phyloP scores from a whole-genome alignment of 2,888 invertebrate genomes.

The Chrysodeixis includens region DNA sequence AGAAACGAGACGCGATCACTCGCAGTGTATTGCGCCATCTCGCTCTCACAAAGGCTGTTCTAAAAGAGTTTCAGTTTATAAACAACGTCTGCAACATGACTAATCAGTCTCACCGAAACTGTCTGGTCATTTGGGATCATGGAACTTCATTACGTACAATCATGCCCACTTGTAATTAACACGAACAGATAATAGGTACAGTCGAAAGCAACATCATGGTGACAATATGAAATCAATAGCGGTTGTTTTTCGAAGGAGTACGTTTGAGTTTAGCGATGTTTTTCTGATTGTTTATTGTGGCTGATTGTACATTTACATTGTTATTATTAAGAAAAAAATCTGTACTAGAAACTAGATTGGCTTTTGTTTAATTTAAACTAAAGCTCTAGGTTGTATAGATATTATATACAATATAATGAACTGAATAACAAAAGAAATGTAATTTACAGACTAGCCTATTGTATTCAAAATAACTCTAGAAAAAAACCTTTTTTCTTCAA shows the following conservation, averaged over 20 bases:
- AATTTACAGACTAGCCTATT: too few relatives aligned
- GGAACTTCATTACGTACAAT: constrained; percentile 63
- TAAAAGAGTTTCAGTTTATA: constrained; percentile 50
- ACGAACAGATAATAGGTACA: constrained; percentile 29
- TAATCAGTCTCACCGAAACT: constrained; percentile 50
- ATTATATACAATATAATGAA: too few relatives aligned
- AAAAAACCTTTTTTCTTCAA: background rate
- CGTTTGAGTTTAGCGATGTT: background rate
- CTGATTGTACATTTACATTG: background rate
- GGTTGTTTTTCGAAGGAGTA: too few relatives aligned
- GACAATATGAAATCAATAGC: background rate
- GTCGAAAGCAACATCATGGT: background rate
- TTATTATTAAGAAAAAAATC: background rate
- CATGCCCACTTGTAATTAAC: constrained; percentile 55
- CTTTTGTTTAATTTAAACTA: background rate
- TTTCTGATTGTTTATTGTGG: background rate
- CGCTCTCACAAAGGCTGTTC: constrained; percentile 6
- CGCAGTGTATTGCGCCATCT: constrained; percentile 6
- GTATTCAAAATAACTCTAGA: too few relatives aligned
- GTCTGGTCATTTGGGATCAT: constrained; percentile 46
- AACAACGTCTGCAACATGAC: constrained; percentile 49
- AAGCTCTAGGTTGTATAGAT: background rate
- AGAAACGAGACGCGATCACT: background rate
- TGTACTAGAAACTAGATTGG: background rate
- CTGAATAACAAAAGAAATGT: too few relatives aligned